Evolutionary conservation across 2,113 vertebrate species (phyloP).

Genomic region (Sinosuthora webbiana): DNA sequence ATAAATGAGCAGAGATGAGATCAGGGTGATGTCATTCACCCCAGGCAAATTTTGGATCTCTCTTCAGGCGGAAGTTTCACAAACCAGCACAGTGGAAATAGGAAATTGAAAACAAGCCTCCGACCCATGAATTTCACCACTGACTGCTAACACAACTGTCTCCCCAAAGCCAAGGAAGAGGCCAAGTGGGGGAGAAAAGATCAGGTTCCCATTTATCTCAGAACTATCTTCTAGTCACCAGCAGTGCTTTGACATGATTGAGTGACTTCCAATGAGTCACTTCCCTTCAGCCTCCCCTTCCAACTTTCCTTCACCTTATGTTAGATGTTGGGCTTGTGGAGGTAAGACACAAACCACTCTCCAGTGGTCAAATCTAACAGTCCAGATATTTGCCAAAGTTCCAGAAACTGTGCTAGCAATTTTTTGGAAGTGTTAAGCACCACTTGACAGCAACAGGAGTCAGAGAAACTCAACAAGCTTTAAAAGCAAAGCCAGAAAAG

Average conservation of each 20-base stretch:
- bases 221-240: not conserved
- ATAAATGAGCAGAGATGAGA: constrained; percentile 45
- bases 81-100: constrained; percentile 19
- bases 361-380: not conserved
- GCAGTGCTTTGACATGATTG: constrained; percentile 8
- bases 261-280: not conserved
- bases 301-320: not conserved
- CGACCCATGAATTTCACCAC: constrained; percentile 16
- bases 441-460: constrained; percentile 5
- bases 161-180: not conserved
- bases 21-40: constrained; percentile 53
- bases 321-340: not conserved
- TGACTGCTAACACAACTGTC: not conserved
- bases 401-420: not conserved
- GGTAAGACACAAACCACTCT: not conserved
- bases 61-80: not conserved
- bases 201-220: constrained; percentile 41
- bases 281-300: not conserved
- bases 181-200: constrained; percentile 1
- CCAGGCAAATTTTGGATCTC: constrained; percentile 25
- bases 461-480: not conserved
- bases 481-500: not conserved
- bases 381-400: not conserved
- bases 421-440: constrained; percentile 2
- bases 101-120: constrained; percentile 57